phyloP scores from a whole-genome alignment of 2,888 invertebrate species.

The Nowickia ferox region DNA sequence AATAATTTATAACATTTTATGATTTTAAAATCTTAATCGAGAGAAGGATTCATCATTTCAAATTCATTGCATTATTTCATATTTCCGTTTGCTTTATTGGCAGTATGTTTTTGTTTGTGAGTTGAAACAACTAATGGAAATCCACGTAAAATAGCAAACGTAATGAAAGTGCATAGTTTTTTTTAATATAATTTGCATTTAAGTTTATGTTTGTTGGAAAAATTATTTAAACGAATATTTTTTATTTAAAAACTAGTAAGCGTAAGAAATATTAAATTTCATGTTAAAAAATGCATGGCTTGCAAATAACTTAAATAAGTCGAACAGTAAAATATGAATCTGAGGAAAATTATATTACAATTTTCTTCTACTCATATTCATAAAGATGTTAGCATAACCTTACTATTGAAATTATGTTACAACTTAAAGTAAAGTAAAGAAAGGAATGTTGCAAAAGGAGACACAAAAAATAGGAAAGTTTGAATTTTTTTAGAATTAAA shows the following conservation, averaged over 20 bases:
- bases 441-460: too few species aligned
- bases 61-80: not conserved
- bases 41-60: not conserved
- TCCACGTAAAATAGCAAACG: not conserved
- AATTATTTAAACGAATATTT: not conserved
- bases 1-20: slow-evolving; percentile 42
- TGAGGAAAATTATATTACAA: too few species aligned
- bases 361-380: too few species aligned
- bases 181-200: slow-evolving; percentile 47
- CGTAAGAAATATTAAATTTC: not conserved
- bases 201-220: slow-evolving; percentile 15
- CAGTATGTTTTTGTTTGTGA: not conserved
- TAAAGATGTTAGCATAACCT: too few species aligned
- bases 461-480: too few species aligned
- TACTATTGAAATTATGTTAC: too few species aligned
- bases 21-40: not conserved
- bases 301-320: too few species aligned
- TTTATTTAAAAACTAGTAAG: not conserved
- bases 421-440: too few species aligned
- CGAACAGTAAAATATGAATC: too few species aligned
- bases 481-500: too few species aligned
- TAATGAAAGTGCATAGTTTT: slow-evolving; percentile 6
- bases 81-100: not conserved
- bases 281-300: not conserved
- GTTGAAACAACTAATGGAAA: not conserved